Evolutionary conservation across 2,797 vertebrate genomes (phyloP), one percentile per base, ranked within the genome.

Genomic region (Allobates femoralis): DNA sequence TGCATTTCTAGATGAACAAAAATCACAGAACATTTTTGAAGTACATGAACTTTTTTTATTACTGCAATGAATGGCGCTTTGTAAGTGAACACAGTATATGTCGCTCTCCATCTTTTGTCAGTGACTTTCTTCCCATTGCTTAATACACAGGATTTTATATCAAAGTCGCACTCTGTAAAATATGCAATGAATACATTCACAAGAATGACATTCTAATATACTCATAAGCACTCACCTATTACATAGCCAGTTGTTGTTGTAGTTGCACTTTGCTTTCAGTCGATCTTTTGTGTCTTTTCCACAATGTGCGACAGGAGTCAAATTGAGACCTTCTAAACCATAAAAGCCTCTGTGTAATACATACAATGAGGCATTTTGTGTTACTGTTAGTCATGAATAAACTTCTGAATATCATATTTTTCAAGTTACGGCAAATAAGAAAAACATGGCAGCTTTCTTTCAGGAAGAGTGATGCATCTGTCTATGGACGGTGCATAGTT

Each of bases 131-230:
- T 37, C 56, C 60, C 26, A 32, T 26, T 37, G 58, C 56, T 62
- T 41, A 62, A 46, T 56, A 79, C 62, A 62, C 58, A 79, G n/a
- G 23, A 62, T 79, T 79, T 62, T 79, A 60, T 32, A 62, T 64
- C 55, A 62, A 79, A 79, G 21, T 56, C 21, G 46, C 58, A 60
- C n/a, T 79, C 21, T 2, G 34, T 8, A 18, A 56, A 46, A 79
- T 53, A 53, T 19, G n/a, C 26, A 75, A 14, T 28, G 73, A 75
- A 75, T 51, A 75, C n/a, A 75, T 34, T 75, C 46, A 60, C 46
- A 56, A 6, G 16, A 62, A 64, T 79, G 77, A 46, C 77, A 79
- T 79, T 64, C 66, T 3, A 64, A 62, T 64, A 18, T 32, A 12
- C 12, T 51, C 19, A 23, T 28, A 28, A 50, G 21, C 41, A 30